Base-by-base conservation (phyloP, 2,113 vertebrate species). In the Ameiurus melas region DNA sequence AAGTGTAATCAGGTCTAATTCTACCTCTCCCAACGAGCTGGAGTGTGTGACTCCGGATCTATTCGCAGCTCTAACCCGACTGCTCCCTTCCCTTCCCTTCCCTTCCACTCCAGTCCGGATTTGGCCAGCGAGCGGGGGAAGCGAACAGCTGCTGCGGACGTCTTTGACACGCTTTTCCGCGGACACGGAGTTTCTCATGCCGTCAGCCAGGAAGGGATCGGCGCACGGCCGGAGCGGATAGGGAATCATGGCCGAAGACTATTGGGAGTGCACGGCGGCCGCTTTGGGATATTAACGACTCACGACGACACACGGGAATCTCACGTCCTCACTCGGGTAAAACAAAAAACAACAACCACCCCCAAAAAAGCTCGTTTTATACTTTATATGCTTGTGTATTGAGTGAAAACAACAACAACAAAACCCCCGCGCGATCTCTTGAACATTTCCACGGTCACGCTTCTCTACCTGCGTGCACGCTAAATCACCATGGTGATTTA, bases 241-340 rank as follows among this genome's bases (percentile, higher is more conserved):
- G 89, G 87, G 82, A 89, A 87, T 83, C 90, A 93, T 93, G 92
- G 92, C 92, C 89, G 92, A 93, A 85, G 92, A 93, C 86, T 93
- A 91, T 55, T 93, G 92, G 92, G 92, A 93, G 90, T 57, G 36
- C 86, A 53, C 86, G 87, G 39, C 84, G 68, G 84, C 68, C 20
- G 83, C 43, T 90, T 90, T 87, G 90, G 91, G 90, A 92, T 92
- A 89, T 88, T 90, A 92, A 27, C 17, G 20, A n/a, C 39, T 90
- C 90, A 92, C 90, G 90, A 92, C 91, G 91, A 87, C 91, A 90
- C 83, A 88, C 87, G 86, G 85, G 90, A 85, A 91, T 91, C 84
- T 86, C 87, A 83, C 85, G 86, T 90, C 77, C 83, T 71, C 47
- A 87, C 85, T 83, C 51, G 88, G 91, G 91, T 92, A 90, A 90